These are phyloP conservation scores for Anabas testudineus DNA, from an alignment of 2,797 vertebrate species.

Conservation along the genomic window DNA sequence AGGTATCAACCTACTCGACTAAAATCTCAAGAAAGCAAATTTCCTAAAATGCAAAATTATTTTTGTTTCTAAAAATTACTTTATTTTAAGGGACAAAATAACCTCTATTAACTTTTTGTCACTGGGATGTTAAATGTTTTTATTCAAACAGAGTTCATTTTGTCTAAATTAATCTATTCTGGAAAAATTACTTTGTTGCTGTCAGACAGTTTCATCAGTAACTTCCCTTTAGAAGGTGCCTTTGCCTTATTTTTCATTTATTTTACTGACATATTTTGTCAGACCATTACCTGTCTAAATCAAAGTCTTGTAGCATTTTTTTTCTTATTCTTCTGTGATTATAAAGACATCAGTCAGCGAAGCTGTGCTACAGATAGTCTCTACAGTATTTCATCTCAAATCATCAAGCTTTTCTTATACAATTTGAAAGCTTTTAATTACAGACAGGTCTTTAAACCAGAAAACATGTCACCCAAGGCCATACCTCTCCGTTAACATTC, in stretches of 20 bases:
- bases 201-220: neutral
- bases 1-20: neutral
- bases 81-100: too few species aligned
- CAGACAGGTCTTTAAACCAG: neutral
- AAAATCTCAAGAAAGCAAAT: neutral
- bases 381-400: too few species aligned
- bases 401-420: neutral
- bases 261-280: neutral
- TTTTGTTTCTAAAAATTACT: too few species aligned
- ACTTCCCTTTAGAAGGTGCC: neutral
- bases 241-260: neutral
- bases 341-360: neutral
- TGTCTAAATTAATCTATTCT: neutral
- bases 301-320: neutral
- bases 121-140: neutral
- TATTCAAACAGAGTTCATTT: neutral
- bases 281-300: neutral
- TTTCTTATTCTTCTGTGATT: neutral
- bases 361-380: neutral
- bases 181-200: neutral
- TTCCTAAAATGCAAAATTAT: neutral
- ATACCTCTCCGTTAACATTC: neutral
- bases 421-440: neutral
- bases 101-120: slow-evolving; percentile 14
- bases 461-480: neutral